phyloP scores from a whole-genome alignment of 1,140 invertebrate species.

The Drosophila watanabei region DNA sequence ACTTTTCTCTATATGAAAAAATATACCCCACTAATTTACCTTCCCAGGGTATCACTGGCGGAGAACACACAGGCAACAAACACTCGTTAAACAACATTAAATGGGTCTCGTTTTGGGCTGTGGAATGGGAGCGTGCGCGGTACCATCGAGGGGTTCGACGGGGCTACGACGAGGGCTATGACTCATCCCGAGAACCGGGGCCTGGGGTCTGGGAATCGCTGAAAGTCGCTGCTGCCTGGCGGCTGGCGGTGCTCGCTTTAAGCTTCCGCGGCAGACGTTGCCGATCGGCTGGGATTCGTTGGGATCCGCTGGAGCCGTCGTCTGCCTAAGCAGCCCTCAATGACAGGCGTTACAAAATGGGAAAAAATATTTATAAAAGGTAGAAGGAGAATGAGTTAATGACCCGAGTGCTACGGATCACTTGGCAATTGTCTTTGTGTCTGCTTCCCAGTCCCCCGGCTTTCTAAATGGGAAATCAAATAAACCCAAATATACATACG shows the following conservation, averaged over 20 bases:
- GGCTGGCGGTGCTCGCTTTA: constrained; percentile 36
- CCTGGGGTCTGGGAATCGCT: constrained; percentile 34
- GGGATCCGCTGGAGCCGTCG: constrained; percentile 40
- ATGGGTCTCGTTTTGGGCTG: constrained; percentile 72
- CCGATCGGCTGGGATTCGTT: constrained; percentile 30
- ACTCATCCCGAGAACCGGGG: constrained; percentile 43
- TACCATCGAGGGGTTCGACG: constrained; percentile 6
- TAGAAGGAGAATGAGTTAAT: constrained; percentile 65
- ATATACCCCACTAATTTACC: not conserved
- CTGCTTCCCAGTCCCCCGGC: constrained; percentile 19
- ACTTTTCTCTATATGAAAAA: not conserved
- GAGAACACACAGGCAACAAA: constrained; percentile 54
- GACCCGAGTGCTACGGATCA: constrained; percentile 73
- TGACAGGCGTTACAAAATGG: constrained; percentile 80
- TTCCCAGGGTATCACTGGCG: constrained; percentile 4
- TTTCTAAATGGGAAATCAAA: constrained; percentile 82
- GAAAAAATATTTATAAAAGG: constrained; percentile 25
- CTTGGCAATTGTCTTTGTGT: constrained; percentile 74
- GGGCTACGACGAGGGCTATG: constrained; percentile 14
- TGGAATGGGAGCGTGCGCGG: constrained; percentile 44
- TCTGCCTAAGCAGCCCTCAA: constrained; percentile 78
- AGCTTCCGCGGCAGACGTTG: constrained; percentile 63
- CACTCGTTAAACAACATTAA: constrained; percentile 83
- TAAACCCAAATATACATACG: constrained; percentile 59
- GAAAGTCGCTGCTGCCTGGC: constrained; percentile 6